A percentile compares a stretch with the other conserved stretches of the same genome.
These are phyloP conservation scores for Vandiemenella viatica DNA, from an alignment of 2,888 invertebrate genomes.

Conservation along the genomic window DNA sequence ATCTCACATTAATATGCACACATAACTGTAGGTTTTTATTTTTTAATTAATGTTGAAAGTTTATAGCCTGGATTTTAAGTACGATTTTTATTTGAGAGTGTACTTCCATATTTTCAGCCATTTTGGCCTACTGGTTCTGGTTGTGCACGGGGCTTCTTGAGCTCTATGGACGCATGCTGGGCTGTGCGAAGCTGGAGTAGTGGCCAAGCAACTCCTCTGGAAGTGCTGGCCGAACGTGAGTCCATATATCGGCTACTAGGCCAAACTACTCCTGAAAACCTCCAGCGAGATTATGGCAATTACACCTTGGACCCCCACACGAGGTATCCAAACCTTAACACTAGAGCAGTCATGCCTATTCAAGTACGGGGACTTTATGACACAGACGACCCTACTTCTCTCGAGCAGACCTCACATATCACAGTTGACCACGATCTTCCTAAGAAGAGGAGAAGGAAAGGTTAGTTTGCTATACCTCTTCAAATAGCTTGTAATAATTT, in stretches of 20 bases:
- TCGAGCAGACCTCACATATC: constrained; percentile 29
- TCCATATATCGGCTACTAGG: constrained; percentile 76
- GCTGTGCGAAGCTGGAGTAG: constrained; percentile 73
- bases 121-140: constrained; percentile 99
- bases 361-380: constrained; percentile 59
- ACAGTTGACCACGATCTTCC: constrained; percentile 37
- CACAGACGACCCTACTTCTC: constrained; percentile 48
- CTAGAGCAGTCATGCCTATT: constrained; percentile 55
- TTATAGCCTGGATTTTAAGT: too few species aligned
- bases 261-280: constrained; percentile 93
- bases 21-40: too few species aligned
- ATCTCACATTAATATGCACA: too few species aligned
- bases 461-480: constrained; percentile 25
- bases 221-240: constrained; percentile 86
- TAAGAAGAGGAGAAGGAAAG: constrained; percentile 48
- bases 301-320: constrained; percentile 79
- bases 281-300: constrained; percentile 74
- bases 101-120: too few species aligned
- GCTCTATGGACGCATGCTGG: constrained; percentile 93
- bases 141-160: constrained; percentile 91
- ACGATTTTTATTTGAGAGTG: too few species aligned
- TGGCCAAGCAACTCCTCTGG: constrained; percentile 52
- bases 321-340: constrained; percentile 66
- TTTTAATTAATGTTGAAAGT: too few species aligned
- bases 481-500: background rate